Base-by-base conservation (phyloP, 1,140 invertebrate genomes). In the Tetragonula clypearis region DNA sequence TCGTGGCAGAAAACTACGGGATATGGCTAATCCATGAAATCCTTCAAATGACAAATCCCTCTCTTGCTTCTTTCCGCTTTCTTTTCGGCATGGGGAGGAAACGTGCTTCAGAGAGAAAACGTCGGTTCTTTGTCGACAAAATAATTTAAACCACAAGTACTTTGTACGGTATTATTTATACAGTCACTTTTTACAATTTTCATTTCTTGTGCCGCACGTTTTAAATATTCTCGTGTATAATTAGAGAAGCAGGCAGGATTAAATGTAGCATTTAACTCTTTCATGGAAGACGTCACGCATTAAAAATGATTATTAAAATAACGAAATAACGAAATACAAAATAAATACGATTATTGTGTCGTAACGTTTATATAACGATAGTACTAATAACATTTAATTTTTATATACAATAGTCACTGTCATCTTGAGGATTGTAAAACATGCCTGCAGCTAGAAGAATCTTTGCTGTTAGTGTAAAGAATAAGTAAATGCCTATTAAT, bases 21-120 rank as follows among this genome's bases (percentile, higher is more conserved):
- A 49, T 62, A 56, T 41, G 49, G 82, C 82, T 86, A 84, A 86
- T 86, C 85, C 85, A 73, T 60, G 85, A 74, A 86, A 86, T 86
- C 69, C 82, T 41, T 74, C 49, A 75, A 75, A 41, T 21, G 35
- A 35, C 56, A 73, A 86, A 62, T 56, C 49, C 53, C 21, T 35
- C 55, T 21, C 26, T 21, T 19, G 19, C n/a, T 35, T 82, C 60
- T 15, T 41, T 14, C 21, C 23, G 12, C 21, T 55, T 41, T n/a
- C 58, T 30, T 56, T 19, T 56, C 19, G 23, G n/a, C 6, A 19
- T 15, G 62, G 26, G n/a, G 26, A n/a, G 26, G 26, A 26, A 66
- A 30, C 6, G n/a, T n/a, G 23, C 21, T 15, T 77, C 17, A 9
- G 15, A 60, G 35, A 26, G 58, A 53, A 68, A 23, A 30, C 58